Percentiles rank a stretch among this genome's conserved stretches.
Conservation (phyloP, 1,140 invertebrate species). For the Epicauta chinensis region DNA sequence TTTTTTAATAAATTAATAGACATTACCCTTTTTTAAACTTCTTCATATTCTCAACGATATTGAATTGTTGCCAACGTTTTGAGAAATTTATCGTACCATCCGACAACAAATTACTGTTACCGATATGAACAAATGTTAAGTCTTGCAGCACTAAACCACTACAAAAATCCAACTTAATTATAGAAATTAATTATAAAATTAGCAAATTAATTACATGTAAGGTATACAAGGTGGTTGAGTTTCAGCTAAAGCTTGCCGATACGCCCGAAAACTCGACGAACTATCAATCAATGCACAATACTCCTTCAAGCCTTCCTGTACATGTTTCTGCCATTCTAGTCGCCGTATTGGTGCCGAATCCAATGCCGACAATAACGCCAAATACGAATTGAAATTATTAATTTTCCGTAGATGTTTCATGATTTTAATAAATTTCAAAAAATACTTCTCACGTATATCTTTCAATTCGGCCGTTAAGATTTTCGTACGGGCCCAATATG, state of each 20-base stretch:
- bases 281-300: slow-evolving; percentile 95
- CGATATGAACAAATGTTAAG: slow-evolving; percentile 97
- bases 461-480: slow-evolving; percentile 77
- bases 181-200: background rate
- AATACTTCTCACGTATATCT: slow-evolving; percentile 92
- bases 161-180: slow-evolving; percentile 39
- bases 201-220: slow-evolving; percentile 82
- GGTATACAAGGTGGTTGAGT: slow-evolving; percentile 96
- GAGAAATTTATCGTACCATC: slow-evolving; percentile 93
- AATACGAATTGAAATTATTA: slow-evolving; percentile 98
- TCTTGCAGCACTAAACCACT: slow-evolving; percentile 98
- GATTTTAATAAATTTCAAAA: slow-evolving; percentile 96
- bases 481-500: slow-evolving; percentile 84
- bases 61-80: slow-evolving; percentile 97
- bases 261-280: slow-evolving; percentile 91
- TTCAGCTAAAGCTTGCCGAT: slow-evolving; percentile 87
- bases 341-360: slow-evolving; percentile 93
- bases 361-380: slow-evolving; percentile 91
- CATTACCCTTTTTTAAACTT: slow-evolving; percentile 89
- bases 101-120: slow-evolving; percentile 82
- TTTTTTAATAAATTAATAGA: background rate
- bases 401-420: slow-evolving; percentile 96
- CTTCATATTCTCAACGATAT: slow-evolving; percentile 96
- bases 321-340: slow-evolving; percentile 91
- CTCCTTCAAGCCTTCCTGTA: slow-evolving; percentile 88